Evolutionary conservation across 2,888 invertebrate genomes (phyloP).

Genomic region (Deroplatys truncata): DNA sequence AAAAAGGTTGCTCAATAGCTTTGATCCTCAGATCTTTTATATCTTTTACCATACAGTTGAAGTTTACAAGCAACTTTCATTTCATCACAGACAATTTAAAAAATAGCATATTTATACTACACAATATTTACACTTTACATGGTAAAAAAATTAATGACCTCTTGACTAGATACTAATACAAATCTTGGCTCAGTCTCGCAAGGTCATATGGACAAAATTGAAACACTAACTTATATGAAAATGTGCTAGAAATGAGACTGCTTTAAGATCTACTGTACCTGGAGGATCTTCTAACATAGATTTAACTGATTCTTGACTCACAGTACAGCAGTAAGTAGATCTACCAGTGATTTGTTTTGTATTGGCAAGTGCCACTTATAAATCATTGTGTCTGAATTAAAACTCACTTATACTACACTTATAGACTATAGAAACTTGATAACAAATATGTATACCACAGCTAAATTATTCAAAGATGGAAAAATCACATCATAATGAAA

Average conservation of each 20-base stretch:
- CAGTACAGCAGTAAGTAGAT: not conserved
- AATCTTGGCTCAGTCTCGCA: slow-evolving; percentile 30
- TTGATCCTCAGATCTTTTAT: not conserved
- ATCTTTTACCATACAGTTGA: slow-evolving; percentile 24
- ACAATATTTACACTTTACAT: slow-evolving; percentile 31
- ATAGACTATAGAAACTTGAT: slow-evolving; percentile 19
- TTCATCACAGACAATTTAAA: slow-evolving; percentile 35
- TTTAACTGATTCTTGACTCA: not conserved
- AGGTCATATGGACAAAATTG: slow-evolving; percentile 28
- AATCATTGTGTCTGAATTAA: slow-evolving; percentile 17
- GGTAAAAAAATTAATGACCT: slow-evolving; percentile 31
- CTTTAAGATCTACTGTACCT: slow-evolving; percentile 4
- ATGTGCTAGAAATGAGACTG: slow-evolving; percentile 4
- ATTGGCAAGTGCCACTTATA: slow-evolving; percentile 1
- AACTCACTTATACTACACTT: slow-evolving; percentile 20
- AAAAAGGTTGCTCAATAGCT: not conserved
- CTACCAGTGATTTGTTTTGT: slow-evolving; percentile 7
- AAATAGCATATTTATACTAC: slow-evolving; percentile 30
- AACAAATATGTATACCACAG: slow-evolving; percentile 19
- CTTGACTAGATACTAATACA: slow-evolving; percentile 32
- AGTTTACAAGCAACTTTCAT: slow-evolving; percentile 34
- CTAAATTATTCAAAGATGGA: slow-evolving; percentile 17
- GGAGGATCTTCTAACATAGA: slow-evolving; percentile 9
- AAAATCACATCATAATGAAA: slow-evolving; percentile 4
- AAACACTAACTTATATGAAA: slow-evolving; percentile 29